phyloP scores from a whole-genome alignment of 2,888 invertebrate species.

The Drosophila sordidapex region DNA sequence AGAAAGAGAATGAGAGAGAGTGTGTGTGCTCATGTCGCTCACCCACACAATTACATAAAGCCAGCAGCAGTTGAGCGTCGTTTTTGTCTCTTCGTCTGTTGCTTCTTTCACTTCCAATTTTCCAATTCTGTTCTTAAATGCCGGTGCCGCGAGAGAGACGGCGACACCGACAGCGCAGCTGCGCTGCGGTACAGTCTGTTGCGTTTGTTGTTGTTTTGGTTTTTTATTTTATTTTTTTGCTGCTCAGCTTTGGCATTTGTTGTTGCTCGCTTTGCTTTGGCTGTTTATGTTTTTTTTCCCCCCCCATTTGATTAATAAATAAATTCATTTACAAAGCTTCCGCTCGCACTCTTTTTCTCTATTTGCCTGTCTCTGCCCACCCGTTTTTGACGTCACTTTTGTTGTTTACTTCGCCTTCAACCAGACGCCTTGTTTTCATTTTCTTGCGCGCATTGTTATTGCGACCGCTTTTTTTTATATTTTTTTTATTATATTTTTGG shows the following conservation, averaged over 20 bases:
- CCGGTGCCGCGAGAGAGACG: conserved; percentile 31
- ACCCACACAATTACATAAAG: conserved; percentile 36
- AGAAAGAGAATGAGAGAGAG: conserved; percentile 10
- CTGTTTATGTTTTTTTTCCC: conserved; percentile 59
- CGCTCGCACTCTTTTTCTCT: conserved; percentile 32
- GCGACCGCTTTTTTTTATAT: conserved; percentile 30
- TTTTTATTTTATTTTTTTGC: conserved; percentile 39
- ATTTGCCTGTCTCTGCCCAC: conserved; percentile 23
- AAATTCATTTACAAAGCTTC: conserved; percentile 67
- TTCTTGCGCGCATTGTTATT: conserved; percentile 58
- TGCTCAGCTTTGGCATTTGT: conserved; percentile 37
- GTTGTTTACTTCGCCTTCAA: conserved; percentile 71
- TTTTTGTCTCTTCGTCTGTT: conserved; percentile 55
- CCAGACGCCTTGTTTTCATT: conserved; percentile 66
- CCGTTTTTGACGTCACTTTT: conserved; percentile 79
- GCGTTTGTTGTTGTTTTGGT: conserved; percentile 63
- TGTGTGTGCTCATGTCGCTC: conserved; percentile 46
- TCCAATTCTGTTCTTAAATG: conserved; percentile 52
- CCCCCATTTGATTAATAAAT: conserved; percentile 72
- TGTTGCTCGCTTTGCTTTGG: conserved; percentile 44
- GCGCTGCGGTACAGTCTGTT: conserved; percentile 67
- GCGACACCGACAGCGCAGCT: conserved; percentile 36
- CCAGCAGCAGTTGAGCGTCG: conserved; percentile 11
- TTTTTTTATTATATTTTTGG: conserved; percentile 21
- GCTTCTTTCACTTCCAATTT: conserved; percentile 72